Percentiles rank a stretch among this genome's conserved stretches.
Evolutionary conservation across 2,113 vertebrate genomes (phyloP).

Genomic region (Tichodroma muraria): DNA sequence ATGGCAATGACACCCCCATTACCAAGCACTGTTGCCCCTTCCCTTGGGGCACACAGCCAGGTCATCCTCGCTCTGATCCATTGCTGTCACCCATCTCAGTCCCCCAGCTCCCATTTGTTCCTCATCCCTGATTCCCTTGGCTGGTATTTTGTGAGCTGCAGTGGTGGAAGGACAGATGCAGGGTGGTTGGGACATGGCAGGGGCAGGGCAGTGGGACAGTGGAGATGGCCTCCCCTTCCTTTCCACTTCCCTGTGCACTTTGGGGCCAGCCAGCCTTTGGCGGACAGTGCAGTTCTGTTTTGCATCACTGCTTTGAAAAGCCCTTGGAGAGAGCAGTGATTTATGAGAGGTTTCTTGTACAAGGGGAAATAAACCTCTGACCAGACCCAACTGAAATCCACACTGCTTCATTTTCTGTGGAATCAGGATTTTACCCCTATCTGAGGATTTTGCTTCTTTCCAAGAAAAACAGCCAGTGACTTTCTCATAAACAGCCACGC

Average conservation of each 20-base stretch:
- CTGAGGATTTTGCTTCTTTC: conserved; percentile 57
- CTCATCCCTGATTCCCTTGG: background rate
- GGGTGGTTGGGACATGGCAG: background rate
- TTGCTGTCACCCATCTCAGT: background rate
- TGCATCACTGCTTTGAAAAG: conserved; percentile 59
- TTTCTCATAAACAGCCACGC: conserved; percentile 50
- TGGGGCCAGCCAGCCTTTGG: background rate
- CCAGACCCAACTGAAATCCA: conserved; percentile 65
- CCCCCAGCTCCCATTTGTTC: background rate
- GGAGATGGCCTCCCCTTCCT: background rate
- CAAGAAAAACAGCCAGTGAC: conserved; percentile 64
- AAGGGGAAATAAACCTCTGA: conserved; percentile 66
- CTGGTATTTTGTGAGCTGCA: background rate
- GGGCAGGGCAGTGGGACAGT: background rate
- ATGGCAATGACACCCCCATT: background rate
- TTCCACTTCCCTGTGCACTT: fast-evolving
- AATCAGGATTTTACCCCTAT: conserved; percentile 70
- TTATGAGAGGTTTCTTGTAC: conserved; percentile 66
- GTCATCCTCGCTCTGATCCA: background rate
- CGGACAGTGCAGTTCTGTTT: conserved; percentile 62
- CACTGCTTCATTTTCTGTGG: conserved; percentile 65
- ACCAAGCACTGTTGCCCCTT: background rate
- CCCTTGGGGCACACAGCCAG: background rate
- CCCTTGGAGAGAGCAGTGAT: conserved; percentile 62
- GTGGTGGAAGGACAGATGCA: background rate